Base-by-base conservation (phyloP, 2,113 vertebrate genomes). In the Callithrix jacchus region DNA sequence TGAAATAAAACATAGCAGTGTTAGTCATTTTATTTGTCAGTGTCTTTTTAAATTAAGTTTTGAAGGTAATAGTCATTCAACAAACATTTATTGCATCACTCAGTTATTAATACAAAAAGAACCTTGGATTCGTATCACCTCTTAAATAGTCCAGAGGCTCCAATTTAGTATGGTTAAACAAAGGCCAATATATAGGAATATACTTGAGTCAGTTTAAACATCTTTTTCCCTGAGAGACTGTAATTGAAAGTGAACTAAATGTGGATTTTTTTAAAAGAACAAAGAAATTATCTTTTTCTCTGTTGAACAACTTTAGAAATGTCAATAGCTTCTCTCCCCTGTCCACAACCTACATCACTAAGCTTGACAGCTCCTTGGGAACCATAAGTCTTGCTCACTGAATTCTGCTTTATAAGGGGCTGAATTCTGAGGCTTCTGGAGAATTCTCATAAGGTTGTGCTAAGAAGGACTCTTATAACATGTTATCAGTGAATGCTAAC, bases 301-400 rank as follows among this genome's bases (percentile, higher is more conserved):
- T 92, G 37, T 82, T 93, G 35, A 94, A 49, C 58, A 84, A 23
- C 1, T 64, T 79, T 35, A 76, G 49, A 74, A 96, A 93, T 79
- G 80, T 32, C 23, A 9, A 30, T 9, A 56, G 37, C 9, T 66
- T 21, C 71, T 56, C 37, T 58, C 32, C 42, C 30, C 14, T 45
- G 23, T 35, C 21, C 52, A 79, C 37, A n/a, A 56, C 18, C 37
- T 45, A 45, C 0, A 79, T 35, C 18, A 61, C 6, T n/a, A 12
- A 80, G 21, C 20, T 47, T 54, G 58, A 45, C 32, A 88, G 12
- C 9, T 66, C 8, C 9, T 40, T 79, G n/a, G 4, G 47, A 94
- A 77, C 4, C 2, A n/a, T 8, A 70, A 85, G 84, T 66, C 61
- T 77, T 56, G 12, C 23, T 77, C 92, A 42, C 37, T n/a, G n/a